Base-by-base conservation (phyloP, 2,888 invertebrate species). In the Cheiracanthium punctorium region DNA sequence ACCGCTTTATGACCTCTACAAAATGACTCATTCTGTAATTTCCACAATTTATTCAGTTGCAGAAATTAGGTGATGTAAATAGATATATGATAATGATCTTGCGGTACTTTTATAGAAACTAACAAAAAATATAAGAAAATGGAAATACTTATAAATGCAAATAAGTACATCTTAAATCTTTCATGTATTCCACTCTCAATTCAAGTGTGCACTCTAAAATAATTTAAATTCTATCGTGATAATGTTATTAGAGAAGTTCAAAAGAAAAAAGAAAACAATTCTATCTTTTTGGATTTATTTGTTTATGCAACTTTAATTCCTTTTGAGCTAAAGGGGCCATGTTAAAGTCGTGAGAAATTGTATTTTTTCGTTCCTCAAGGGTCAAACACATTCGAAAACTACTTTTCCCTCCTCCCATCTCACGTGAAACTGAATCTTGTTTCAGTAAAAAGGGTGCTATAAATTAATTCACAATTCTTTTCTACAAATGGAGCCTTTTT, bases 381-480 rank as follows among this genome's bases (percentile, higher is more conserved):
- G 58, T 58, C 58, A 58, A 58, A 58, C 20, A 58, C 24, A 58
- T 58, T 58, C 24, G 58, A 58, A 58, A 58, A 58, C 5, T 58
- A 58, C 58, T 58, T 58, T 24, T 58, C 24, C 12, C n/a, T n/a
- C n/a, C n/a, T n/a, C n/a, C n/a, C n/a, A n/a, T n/a, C n/a, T 24
- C 24, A 17, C 4, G 24, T 58, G 58, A 58, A 58, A 58, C 58
- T 5, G 58, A 58, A 58, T 58, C 58, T 58, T 58, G 24, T 58
- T 58, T 58, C 58, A 24, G 24, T 37, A 10, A 58, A 58, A 5
- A 58, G 24, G 24, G 58, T 17, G 24, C 24, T n/a, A 58, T 58
- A 82, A 82, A 82, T 82, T 82, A 82, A 82, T 82, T 71, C 82
- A 70, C 70, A 70, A 58, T 82, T 76, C 41, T 75, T 76, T n/a